Base-by-base conservation (phyloP, 2,113 vertebrate species). In the Rhinopithecus roxellana region DNA sequence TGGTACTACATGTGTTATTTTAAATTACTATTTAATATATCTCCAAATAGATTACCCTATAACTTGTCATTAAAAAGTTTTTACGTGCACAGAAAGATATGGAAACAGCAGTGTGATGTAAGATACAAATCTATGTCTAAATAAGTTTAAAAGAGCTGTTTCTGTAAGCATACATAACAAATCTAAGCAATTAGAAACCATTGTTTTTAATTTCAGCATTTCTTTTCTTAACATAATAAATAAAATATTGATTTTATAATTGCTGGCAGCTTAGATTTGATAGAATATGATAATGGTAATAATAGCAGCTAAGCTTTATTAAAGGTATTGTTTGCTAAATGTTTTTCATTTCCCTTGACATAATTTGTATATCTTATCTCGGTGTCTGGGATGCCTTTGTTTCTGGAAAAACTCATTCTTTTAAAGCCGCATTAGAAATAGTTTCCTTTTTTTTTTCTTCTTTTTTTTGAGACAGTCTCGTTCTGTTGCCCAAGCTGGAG, bases 111-210 rank as follows among this genome's bases (percentile, higher is more conserved):
- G 1, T 72, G 87, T 50, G 57, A 82, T 69, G 79, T 4, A 64
- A 55, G 57, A 57, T 57, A 74, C 5, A 75, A 91, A 89, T 93
- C 14, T 78, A 40, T 38, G 25, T 61, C 59, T 61, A 61, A 61
- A 61, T 81, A 88, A 67, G 43, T 77, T 89, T 40, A 89, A 79
- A 89, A 87, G 57, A 79, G 12, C 27, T 84, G 55, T 75, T 91
- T 87, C 27, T 74, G n/a, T 86, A 90, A 83, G 38, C 48, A 67
- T 48, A 74, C 30, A 35, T 82, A 95, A 84, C 64, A 77, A 85
- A 87, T 77, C 38, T 59, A 88, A 92, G 20, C 74, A 92, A n/a
- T 92, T 69, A 52, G 75, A 94, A 77, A 92, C 74, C 45, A 40
- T 25, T 93, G 40, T 43, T 79, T 85, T 93, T 93, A 79, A 69